Evolutionary conservation across 1,140 invertebrate genomes (phyloP), one percentile per base, ranked within the genome.

Genomic region (Tribolium castaneum): DNA sequence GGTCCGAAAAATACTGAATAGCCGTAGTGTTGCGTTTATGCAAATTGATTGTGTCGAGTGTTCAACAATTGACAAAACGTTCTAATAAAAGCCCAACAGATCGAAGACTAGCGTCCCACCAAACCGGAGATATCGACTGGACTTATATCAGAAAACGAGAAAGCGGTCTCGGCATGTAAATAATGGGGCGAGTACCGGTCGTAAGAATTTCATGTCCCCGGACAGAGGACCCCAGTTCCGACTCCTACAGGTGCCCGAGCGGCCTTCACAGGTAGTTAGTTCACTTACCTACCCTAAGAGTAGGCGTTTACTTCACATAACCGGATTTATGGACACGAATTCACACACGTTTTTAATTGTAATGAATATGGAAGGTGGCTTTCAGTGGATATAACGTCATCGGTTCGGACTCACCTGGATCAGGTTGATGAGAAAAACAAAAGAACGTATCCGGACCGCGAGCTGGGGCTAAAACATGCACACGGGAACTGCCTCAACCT

Each of bases 261-360:
- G 59, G 25, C 59, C 59, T 66, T 66, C 59, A 66, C 59, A 66
- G 59, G 59, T 66, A 66, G 59, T 66, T 66, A 66, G 59, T 66
- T 66, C 59, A 66, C 59, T 66, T 66, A 66, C 59, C 59, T 66
- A 66, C 59, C 59, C 59, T 66, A 66, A 66, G 59, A 66, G 59
- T 66, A 66, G 59, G 59, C 59, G 59, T 34, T 35, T n/a, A 35
- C 59, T 35, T 12, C 3, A 13, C 59, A 35, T 66, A 66, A 66
- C 59, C 59, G 59, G 59, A 66, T 66, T 35, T 59, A 34, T 30
- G 34, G 13, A 66, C 59, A 35, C 59, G 12, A 34, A 35, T 66
- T 66, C 59, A 66, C 59, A 39, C 59, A 66, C 59, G 59, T 35
- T 66, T 66, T 66, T 66, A 66, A 66, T 66, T 34, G 30, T 13